Conservation (phyloP, 92 coral and sea anemone genomes). For the Anthopleura xanthogrammica region DNA sequence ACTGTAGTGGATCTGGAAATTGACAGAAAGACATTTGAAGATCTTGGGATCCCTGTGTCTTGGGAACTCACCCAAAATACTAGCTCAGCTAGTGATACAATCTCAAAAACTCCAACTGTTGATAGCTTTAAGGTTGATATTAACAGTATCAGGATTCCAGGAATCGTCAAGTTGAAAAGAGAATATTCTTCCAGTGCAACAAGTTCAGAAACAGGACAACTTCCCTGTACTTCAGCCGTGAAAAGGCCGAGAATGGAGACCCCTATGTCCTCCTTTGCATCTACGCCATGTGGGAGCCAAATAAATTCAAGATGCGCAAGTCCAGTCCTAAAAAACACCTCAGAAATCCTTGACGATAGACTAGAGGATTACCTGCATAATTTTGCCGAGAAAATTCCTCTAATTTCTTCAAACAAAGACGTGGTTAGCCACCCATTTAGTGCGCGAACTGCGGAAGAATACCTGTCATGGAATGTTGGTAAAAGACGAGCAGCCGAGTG, state of each 20-base stretch:
- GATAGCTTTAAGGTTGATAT: background rate
- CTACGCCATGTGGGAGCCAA: conserved; percentile 64
- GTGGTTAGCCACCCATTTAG: conserved; percentile 55
- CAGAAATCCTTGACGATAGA: conserved; percentile 22
- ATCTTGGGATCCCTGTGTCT: conserved; percentile 40
- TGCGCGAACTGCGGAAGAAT: conserved; percentile 63
- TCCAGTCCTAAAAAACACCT: conserved; percentile 50
- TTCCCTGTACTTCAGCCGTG: background rate
- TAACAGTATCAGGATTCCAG: background rate
- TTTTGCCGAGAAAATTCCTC: conserved; percentile 55
- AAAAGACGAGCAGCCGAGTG: conserved; percentile 92
- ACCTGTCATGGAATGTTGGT: conserved; percentile 70
- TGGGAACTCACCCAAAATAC: background rate
- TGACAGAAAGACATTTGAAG: conserved; percentile 86
- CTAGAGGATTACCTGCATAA: conserved; percentile 45
- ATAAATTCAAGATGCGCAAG: conserved; percentile 69
- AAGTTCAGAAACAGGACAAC: background rate
- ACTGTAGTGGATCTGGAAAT: conserved; percentile 94
- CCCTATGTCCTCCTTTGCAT: conserved; percentile 42
- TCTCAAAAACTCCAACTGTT: background rate
- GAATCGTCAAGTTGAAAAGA: background rate
- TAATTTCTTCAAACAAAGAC: conserved; percentile 51
- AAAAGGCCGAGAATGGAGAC: conserved; percentile 52
- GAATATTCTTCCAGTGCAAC: background rate
- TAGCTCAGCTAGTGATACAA: background rate